These are phyloP conservation scores for Callyntrura sp. DNA, from an alignment of 2,888 invertebrate species.

Conservation along the genomic window DNA sequence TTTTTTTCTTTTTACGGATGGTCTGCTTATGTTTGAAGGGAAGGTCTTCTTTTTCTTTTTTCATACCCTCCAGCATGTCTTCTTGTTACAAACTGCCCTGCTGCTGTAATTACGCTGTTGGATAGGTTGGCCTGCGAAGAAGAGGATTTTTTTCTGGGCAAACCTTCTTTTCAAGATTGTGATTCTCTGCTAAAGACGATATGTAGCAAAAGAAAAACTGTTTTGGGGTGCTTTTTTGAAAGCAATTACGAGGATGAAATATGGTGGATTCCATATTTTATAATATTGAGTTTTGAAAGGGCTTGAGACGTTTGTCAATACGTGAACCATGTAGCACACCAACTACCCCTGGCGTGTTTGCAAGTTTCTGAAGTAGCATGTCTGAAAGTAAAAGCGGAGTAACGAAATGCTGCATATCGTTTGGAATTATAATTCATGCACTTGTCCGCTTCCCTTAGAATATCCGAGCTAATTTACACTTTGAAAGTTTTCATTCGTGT, in stretches of 20 bases:
- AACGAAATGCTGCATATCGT: too few species aligned
- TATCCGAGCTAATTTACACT: too few species aligned
- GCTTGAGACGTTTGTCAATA: too few species aligned
- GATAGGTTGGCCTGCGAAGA: constrained; percentile 67
- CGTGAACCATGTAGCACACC: too few species aligned
- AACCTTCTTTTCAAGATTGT: constrained; percentile 55
- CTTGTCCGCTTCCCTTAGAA: too few species aligned
- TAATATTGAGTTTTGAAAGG: too few species aligned
- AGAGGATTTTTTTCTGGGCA: constrained; percentile 55
- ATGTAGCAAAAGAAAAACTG: neutral
- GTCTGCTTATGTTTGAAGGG: constrained; percentile 70
- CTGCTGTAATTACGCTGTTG: constrained; percentile 67
- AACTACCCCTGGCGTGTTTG: too few species aligned
- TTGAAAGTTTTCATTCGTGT: too few species aligned
- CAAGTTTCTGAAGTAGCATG: too few species aligned
- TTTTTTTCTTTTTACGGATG: constrained; percentile 68
- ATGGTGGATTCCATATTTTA: constrained; percentile 10
- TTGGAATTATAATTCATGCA: too few species aligned
- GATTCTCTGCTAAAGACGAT: neutral
- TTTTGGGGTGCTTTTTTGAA: neutral
- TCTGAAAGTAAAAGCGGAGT: too few species aligned
- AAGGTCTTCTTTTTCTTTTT: constrained; percentile 55
- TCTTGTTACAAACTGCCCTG: constrained; percentile 55
- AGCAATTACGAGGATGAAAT: neutral
- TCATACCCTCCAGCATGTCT: constrained; percentile 70